Percentiles rank a stretch among this genome's conserved stretches.
Evolutionary conservation across 2,888 invertebrate species (phyloP).

Genomic region (Globia sparganii): DNA sequence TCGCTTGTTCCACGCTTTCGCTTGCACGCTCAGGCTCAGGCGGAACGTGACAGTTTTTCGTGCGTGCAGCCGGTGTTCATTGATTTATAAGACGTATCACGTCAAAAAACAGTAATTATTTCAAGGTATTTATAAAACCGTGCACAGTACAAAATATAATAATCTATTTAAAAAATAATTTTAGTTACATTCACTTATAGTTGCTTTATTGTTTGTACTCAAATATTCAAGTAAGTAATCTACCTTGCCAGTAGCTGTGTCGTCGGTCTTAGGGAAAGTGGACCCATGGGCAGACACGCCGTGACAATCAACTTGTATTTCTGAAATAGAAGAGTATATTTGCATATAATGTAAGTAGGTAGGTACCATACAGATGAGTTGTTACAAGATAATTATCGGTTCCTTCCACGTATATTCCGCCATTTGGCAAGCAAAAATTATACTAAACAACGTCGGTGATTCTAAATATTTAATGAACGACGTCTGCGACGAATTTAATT

Average conservation of each 20-base stretch:
- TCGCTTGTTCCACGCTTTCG: too few species aligned
- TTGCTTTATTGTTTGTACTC: not conserved
- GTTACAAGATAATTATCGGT: not conserved
- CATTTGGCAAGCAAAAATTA: too few species aligned
- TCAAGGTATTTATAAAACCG: not conserved
- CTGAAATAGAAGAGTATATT: slow-evolving; percentile 57
- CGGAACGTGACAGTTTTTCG: too few species aligned
- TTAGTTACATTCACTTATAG: not conserved
- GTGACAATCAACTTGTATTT: slow-evolving; percentile 90
- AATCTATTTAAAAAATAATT: not conserved
- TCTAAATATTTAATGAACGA: not conserved
- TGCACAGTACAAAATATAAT: not conserved
- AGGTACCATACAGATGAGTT: not conserved
- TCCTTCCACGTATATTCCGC: too few species aligned
- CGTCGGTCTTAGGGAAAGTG: slow-evolving; percentile 90
- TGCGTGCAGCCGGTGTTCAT: too few species aligned
- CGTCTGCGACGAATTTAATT: not conserved
- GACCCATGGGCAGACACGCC: slow-evolving; percentile 96
- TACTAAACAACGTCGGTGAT: not conserved
- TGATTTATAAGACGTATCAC: too few species aligned
- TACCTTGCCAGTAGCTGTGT: slow-evolving; percentile 94
- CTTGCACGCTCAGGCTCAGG: too few species aligned
- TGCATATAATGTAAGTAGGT: not conserved
- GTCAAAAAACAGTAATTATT: not conserved
- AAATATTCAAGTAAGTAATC: too few species aligned